These are phyloP conservation scores for Fratercula arctica DNA, from an alignment of 2,797 vertebrate genomes.

Conservation along the genomic window DNA sequence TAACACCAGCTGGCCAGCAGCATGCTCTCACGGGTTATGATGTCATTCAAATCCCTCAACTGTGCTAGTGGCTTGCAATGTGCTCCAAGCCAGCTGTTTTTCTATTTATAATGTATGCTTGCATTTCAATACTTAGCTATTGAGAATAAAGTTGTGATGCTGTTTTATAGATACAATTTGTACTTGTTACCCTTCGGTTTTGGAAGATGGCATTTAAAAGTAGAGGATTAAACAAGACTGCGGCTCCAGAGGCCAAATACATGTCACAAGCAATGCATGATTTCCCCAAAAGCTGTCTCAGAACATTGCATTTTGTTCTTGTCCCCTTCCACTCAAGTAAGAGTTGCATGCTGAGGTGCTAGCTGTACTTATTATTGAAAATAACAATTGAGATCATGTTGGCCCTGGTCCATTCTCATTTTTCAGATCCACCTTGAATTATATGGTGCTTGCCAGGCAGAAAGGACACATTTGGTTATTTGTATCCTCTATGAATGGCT, in stretches of 20 bases:
- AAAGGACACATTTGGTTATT: not conserved
- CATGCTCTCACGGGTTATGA: conserved; percentile 79
- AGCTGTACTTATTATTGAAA: conserved; percentile 19
- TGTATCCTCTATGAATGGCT: not conserved
- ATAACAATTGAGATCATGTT: conserved; percentile 10
- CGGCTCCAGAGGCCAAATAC: not conserved
- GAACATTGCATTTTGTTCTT: not conserved
- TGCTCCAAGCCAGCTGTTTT: conserved; percentile 80
- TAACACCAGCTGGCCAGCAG: conserved; percentile 78
- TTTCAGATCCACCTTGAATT: conserved; percentile 48
- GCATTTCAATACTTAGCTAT: conserved; percentile 65
- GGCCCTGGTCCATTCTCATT: not conserved
- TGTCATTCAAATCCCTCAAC: conserved; percentile 79
- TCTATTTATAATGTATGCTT: conserved; percentile 80
- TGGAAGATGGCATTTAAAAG: conserved; percentile 35
- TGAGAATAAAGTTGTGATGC: conserved; percentile 62
- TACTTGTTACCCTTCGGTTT: conserved; percentile 49
- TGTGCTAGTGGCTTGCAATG: conserved; percentile 73
- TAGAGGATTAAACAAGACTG: conserved; percentile 16
- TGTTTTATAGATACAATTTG: conserved; percentile 51
- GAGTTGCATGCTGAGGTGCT: not conserved
- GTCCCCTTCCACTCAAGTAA: not conserved
- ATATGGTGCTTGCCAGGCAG: not conserved
- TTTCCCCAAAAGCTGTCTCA: conserved; percentile 27
- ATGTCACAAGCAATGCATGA: not conserved